Evolutionary conservation across 92 coral and sea anemone genomes (phyloP).

Genomic region (Micromussa lordhowensis): DNA sequence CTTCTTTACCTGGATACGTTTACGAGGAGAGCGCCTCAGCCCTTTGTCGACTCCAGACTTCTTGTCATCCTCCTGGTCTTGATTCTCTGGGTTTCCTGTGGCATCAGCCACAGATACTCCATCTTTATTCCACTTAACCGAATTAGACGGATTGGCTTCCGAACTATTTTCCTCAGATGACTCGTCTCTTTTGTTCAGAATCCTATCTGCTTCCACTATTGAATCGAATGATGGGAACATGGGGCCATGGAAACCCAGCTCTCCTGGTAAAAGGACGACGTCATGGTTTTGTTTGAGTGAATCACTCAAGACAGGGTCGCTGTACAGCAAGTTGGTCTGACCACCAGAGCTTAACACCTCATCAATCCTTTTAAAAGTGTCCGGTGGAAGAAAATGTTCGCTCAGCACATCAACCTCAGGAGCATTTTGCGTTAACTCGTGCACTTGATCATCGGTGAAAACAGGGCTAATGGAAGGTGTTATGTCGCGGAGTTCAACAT

Average conservation of each 20-base stretch:
- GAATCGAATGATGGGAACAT: slow-evolving; percentile 47
- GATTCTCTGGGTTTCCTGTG: neutral
- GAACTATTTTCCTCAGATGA: slow-evolving; percentile 9
- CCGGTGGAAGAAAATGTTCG: slow-evolving; percentile 71
- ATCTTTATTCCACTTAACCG: slow-evolving; percentile 2
- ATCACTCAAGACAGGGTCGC: slow-evolving; percentile 60
- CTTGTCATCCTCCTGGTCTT: neutral
- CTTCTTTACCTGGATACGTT: slow-evolving; percentile 36
- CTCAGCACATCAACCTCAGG: slow-evolving; percentile 78
- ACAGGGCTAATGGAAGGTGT: slow-evolving; percentile 95
- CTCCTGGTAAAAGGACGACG: slow-evolving; percentile 25
- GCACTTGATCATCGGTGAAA: slow-evolving; percentile 97
- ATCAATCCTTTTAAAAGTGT: slow-evolving; percentile 81
- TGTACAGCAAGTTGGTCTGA: slow-evolving; percentile 41
- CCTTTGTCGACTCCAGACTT: slow-evolving; percentile 15
- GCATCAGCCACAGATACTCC: neutral
- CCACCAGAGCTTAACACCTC: slow-evolving; percentile 65
- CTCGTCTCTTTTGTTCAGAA: slow-evolving; percentile 41
- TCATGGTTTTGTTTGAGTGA: slow-evolving; percentile 34
- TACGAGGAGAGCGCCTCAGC: slow-evolving; percentile 40
- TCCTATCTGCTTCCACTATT: slow-evolving; percentile 43
- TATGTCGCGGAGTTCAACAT: slow-evolving; percentile 91
- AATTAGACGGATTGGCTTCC: neutral
- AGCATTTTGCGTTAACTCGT: slow-evolving; percentile 81
- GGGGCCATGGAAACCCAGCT: slow-evolving; percentile 48